phyloP scores from a whole-genome alignment of 2,888 invertebrate species.

The Diaprepes abbreviatus region DNA sequence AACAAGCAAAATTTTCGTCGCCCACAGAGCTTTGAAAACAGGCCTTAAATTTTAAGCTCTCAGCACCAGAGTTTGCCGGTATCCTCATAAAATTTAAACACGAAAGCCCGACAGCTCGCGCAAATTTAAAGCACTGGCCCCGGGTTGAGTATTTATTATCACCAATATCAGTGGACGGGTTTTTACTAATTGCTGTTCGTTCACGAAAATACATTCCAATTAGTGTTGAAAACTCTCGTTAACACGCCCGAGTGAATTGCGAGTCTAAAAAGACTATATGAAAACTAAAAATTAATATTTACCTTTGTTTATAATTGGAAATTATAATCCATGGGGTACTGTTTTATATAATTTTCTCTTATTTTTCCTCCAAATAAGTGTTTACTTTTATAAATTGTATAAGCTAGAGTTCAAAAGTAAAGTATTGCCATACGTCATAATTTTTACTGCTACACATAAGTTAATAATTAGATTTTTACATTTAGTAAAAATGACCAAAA shows the following conservation, averaged over 20 bases:
- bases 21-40: conserved; percentile 36
- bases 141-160: conserved; percentile 39
- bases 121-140: conserved; percentile 17
- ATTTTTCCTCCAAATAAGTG: too few species aligned
- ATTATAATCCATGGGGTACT: not conserved
- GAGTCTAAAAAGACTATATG: conserved; percentile 11
- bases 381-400: too few species aligned
- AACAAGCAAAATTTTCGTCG: conserved; percentile 47
- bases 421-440: too few species aligned
- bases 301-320: conserved; percentile 27
- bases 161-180: conserved; percentile 44
- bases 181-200: conserved; percentile 47
- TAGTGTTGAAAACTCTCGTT: conserved; percentile 44
- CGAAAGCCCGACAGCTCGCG: not conserved
- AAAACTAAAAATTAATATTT: conserved; percentile 39
- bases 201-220: conserved; percentile 47
- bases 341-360: too few species aligned
- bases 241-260: conserved; percentile 32
- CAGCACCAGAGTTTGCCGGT: conserved; percentile 22
- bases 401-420: too few species aligned
- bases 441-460: too few species aligned
- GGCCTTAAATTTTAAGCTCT: conserved; percentile 39
- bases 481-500: too few species aligned
- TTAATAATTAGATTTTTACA: too few species aligned
- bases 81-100: conserved; percentile 1